Conservation (phyloP, 2,797 vertebrate genomes). For the Megalops cyprinoides region DNA sequence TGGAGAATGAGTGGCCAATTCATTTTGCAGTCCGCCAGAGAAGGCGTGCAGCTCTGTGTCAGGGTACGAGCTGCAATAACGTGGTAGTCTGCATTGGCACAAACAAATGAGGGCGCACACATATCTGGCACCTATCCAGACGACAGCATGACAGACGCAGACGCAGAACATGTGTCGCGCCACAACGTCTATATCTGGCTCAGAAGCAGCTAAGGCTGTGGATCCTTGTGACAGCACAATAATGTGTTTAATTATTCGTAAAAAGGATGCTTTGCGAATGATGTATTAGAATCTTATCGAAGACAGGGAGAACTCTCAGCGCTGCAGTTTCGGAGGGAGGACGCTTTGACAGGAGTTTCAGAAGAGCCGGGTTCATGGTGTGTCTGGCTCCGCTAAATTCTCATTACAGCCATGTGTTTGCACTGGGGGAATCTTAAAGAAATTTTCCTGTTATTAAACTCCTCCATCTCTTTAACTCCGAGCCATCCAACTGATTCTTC, state of each 20-base stretch:
- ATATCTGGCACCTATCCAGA: conserved; percentile 56
- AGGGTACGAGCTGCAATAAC: background rate
- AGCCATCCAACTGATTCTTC: conserved; percentile 11
- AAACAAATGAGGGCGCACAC: conserved; percentile 54
- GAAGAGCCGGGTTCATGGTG: conserved; percentile 44
- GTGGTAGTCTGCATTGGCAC: conserved; percentile 39
- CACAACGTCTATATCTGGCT: background rate
- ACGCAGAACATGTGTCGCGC: conserved; percentile 45
- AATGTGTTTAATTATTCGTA: conserved; percentile 48
- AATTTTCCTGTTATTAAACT: conserved; percentile 18
- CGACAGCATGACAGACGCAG: conserved; percentile 64
- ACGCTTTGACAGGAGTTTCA: conserved; percentile 32
- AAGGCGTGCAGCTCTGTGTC: background rate
- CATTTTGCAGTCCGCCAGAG: background rate
- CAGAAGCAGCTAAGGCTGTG: background rate
- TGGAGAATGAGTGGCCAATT: background rate
- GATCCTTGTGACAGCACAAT: conserved; percentile 31
- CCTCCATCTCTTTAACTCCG: background rate
- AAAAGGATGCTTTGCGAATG: conserved; percentile 38
- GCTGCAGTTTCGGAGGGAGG: background rate
- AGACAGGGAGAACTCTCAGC: background rate
- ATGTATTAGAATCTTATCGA: conserved; percentile 23
- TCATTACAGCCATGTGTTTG: conserved; percentile 51
- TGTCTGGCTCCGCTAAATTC: conserved; percentile 41
- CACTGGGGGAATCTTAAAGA: no score